Base-by-base conservation (phyloP, 2,888 invertebrate genomes). In the Agriopis marginaria region DNA sequence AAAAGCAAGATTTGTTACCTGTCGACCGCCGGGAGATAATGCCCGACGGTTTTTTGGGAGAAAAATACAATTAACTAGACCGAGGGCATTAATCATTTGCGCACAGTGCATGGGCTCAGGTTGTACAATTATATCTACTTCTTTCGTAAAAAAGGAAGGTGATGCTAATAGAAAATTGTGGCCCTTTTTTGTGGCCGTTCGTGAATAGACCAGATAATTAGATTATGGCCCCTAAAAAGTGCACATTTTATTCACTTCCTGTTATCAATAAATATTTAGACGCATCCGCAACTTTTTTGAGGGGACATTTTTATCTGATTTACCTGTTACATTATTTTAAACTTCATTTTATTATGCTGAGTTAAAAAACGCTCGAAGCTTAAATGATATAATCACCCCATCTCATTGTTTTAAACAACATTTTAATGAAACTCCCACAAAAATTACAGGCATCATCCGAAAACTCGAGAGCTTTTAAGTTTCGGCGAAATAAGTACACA, bases 1-100 rank as follows among this genome's bases (percentile, higher is more conserved):
- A 93, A 92, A 93, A 92, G 89, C 88, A 90, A 93, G 94, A 93
- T 93, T 93, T 94, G 92, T 92, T 93, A 93, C 94, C 94, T 94
- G 94, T 92, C 93, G 88, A 86, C 90, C 91, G 89, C 82, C 84
- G 82, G 82, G 83, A 92, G 93, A 92, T 92, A 92, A 92, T 90
- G 85, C 90, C 84, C 84, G 77, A 78, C 81, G 77, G 85, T 92
- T 92, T 92, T 93, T 93, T 91, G 86, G 87, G 83, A 86, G 88
- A 89, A 91, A 91, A 92, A 92, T 90, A 93, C 92, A 93, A 93
- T 93, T 93, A 93, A 92, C 92, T 93, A 92, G 89, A 87, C 86
- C 83, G 83, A 80, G 81, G 74, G 66, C 78, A 85, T 93, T 91
- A 92, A 93, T 93, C 91, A 93, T 89, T 88, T 86, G 84, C 83